Base-by-base conservation (phyloP, 2,888 invertebrate genomes). In the Dichetophora obliterata region DNA sequence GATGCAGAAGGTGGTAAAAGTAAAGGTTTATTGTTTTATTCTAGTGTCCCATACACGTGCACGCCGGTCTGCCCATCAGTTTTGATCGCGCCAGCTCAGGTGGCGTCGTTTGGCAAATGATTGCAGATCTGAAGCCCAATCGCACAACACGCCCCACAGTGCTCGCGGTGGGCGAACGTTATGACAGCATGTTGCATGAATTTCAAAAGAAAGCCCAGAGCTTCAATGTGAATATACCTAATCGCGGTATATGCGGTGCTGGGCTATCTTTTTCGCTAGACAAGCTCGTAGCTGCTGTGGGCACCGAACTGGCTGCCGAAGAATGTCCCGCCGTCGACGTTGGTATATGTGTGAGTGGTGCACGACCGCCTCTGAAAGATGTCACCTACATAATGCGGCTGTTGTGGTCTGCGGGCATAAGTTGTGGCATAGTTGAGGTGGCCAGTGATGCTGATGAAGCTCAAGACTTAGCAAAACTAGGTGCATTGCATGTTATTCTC, bases 231-330 rank as follows among this genome's bases (percentile, higher is more conserved):
- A 84, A 84, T 2, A 80, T 87, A 63, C 85, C 88, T 1, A 84
- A 82, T 72, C 85, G 88, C 0, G 84, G 85, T 0, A 86, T 88
- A 4, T 87, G 89, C 77, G 96, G 95, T 0, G 95, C 94, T 0
- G 97, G 98, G 0, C 93, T 97, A 80, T 96, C 96, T 5, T 92
- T 98, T 85, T 95, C 95, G 0, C 88, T 97, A 77, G 97, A 98
- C 83, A 93, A 94, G 84, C 90, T 97, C 82, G 92, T 93, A 0
- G 91, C 91, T 68, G 91, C 92, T 0, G 88, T 93, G n/a, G 90
- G 90, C 34, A 90, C 91, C 77, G 88, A 91, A 84, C 80, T 90
- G 82, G 88, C 91, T 84, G 88, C 91, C 84, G 88, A 91, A 84
- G 91, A 92, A 84, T 89, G 89, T 77, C 88, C 89, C 3, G 89